A percentile compares a stretch with the other conserved stretches of the same genome.
Conservation (phyloP, 2,888 invertebrate genomes). For the Ochlodes sylvanus region DNA sequence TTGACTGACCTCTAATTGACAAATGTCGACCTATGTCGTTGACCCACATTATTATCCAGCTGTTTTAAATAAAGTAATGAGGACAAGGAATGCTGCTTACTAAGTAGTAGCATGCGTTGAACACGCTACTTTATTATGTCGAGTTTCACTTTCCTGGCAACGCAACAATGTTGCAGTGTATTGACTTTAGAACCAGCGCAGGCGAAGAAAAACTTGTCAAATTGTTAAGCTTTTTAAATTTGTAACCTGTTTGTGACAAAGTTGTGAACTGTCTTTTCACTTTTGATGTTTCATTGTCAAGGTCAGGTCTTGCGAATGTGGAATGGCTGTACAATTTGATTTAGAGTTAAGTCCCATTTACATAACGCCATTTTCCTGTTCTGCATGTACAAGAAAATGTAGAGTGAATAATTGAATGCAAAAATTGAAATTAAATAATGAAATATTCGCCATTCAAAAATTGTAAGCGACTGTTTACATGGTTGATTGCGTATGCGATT, state of each 20-base stretch:
- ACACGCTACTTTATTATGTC: constrained; percentile 12
- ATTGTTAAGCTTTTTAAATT: constrained; percentile 4
- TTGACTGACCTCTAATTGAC: no score
- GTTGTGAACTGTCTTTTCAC: neutral
- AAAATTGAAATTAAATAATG: no score
- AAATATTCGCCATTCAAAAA: no score
- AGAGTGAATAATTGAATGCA: no score
- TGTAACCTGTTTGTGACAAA: neutral
- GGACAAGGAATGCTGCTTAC: constrained; percentile 1
- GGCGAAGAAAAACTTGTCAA: constrained; percentile 9
- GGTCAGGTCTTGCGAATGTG: neutral
- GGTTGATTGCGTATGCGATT: no score
- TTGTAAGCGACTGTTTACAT: no score
- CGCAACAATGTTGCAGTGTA: constrained; percentile 21
- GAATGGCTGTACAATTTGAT: no score
- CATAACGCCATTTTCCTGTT: no score
- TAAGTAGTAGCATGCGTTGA: neutral
- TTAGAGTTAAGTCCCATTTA: no score
- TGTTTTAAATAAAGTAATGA: constrained; percentile 5
- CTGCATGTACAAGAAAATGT: no score
- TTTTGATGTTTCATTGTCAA: neutral
- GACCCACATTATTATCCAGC: constrained; percentile 34
- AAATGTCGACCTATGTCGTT: constrained; percentile 47
- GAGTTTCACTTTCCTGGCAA: constrained; percentile 15
- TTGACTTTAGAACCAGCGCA: constrained; percentile 11